These are phyloP conservation scores for Molothrus ater DNA, from an alignment of 2,797 vertebrate species.

Conservation along the genomic window DNA sequence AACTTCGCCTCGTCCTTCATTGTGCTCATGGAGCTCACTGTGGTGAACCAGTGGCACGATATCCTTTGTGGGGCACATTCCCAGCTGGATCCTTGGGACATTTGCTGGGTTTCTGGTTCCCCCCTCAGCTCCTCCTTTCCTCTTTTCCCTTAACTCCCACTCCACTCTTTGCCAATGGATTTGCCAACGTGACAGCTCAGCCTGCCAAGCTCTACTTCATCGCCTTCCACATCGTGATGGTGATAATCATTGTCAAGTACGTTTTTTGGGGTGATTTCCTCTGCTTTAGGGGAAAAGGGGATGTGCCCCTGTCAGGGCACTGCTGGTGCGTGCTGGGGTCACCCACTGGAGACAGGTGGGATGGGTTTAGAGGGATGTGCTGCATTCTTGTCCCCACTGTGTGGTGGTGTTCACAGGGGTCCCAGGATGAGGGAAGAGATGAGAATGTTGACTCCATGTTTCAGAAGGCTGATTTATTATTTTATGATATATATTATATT, in stretches of 20 bases:
- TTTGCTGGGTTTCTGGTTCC: neutral
- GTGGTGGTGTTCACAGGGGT: neutral
- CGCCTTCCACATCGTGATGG: conserved; percentile 87
- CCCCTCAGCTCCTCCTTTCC: neutral
- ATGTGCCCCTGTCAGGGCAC: neutral
- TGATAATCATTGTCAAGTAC: conserved; percentile 95
- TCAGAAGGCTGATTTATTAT: too few species aligned
- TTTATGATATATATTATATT: too few species aligned
- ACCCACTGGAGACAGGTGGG: neutral
- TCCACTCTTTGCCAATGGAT: conserved; percentile 86
- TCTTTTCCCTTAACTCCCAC: neutral
- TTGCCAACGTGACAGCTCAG: conserved; percentile 82
- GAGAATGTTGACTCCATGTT: too few species aligned
- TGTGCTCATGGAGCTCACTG: conserved; percentile 89
- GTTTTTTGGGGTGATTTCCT: neutral
- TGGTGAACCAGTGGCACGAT: conserved; percentile 97
- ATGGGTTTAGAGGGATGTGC: neutral
- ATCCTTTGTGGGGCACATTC: conserved; percentile 79
- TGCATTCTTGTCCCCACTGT: neutral
- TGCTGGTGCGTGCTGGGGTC: neutral
- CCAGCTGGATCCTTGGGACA: neutral
- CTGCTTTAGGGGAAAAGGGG: neutral
- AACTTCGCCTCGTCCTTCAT: conserved; percentile 84
- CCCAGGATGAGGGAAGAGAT: too few species aligned
- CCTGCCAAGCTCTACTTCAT: conserved; percentile 88